Percentiles rank a stretch among this genome's conserved stretches.
These are phyloP conservation scores for Lepas anatifera DNA, from an alignment of 2,888 invertebrate species.

Conservation along the genomic window DNA sequence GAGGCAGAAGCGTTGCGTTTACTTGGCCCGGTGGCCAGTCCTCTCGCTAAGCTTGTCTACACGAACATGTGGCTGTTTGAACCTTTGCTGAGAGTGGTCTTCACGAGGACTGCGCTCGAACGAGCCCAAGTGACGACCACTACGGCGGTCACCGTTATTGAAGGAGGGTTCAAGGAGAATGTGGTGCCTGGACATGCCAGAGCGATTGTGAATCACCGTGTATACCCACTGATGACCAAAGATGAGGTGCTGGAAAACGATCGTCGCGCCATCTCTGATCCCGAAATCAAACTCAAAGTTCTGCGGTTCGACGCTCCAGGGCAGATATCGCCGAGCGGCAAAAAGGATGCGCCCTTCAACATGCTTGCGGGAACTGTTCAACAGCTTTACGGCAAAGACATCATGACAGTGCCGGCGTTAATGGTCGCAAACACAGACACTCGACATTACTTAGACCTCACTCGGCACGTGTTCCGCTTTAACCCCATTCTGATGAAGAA, in stretches of 20 bases:
- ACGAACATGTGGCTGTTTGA: slow-evolving; percentile 22
- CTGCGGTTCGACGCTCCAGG: slow-evolving; percentile 31
- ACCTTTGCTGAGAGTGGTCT: slow-evolving; percentile 14
- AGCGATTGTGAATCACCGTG: slow-evolving; percentile 38
- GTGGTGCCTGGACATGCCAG: slow-evolving; percentile 36
- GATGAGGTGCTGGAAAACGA: slow-evolving; percentile 33
- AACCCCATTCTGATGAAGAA: slow-evolving; percentile 31
- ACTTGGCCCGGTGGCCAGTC: slow-evolving; percentile 33
- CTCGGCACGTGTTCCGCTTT: slow-evolving; percentile 38
- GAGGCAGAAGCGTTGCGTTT: slow-evolving; percentile 34
- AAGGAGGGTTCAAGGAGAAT: slow-evolving; percentile 40
- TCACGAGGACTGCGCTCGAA: slow-evolving; percentile 22
- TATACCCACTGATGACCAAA: slow-evolving; percentile 38
- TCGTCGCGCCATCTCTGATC: slow-evolving; percentile 30
- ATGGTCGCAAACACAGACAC: slow-evolving; percentile 38
- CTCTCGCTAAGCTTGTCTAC: slow-evolving; percentile 12
- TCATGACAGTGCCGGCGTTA: slow-evolving; percentile 30
- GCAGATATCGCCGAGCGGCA: slow-evolving; percentile 35
- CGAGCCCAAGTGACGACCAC: slow-evolving; percentile 39
- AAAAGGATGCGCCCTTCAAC: slow-evolving; percentile 35
- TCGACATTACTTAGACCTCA: slow-evolving; percentile 35
- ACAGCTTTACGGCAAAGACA: slow-evolving; percentile 34
- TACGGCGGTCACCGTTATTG: slow-evolving; percentile 40
- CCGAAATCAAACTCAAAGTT: slow-evolving; percentile 32
- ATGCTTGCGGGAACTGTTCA: slow-evolving; percentile 34